Conservation (phyloP, 1,140 invertebrate species). For the Drosophila melanogaster region Release_6_plus_ISO1_MT NT_033777.3:12644001-12644500, state of each 20-base stretch:
- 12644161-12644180: too few species aligned
- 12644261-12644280: too few species aligned
- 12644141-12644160: too few species aligned
- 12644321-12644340: neutral
- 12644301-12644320: too few species aligned
- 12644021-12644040: neutral
- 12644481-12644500: constrained; percentile 80
- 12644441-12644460: constrained; percentile 27
- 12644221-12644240: too few species aligned
- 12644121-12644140: too few species aligned
- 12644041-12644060: constrained; percentile 16
- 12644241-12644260: too few species aligned
- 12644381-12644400: constrained; percentile 4
- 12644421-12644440: constrained; percentile 24
- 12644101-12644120: too few species aligned
- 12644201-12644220: too few species aligned
- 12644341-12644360: constrained; percentile 5
- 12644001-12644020: constrained; percentile 12
- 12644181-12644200: too few species aligned
- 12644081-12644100: too few species aligned
- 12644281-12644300: too few species aligned
- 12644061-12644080: neutral
- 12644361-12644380: neutral
- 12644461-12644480: constrained; percentile 78
- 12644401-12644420: constrained; percentile 36